Evolutionary conservation across 92 coral and sea anemone genomes (phyloP), one percentile per base, ranked within the genome.

Genomic region (Zoanthus solanderi): DNA sequence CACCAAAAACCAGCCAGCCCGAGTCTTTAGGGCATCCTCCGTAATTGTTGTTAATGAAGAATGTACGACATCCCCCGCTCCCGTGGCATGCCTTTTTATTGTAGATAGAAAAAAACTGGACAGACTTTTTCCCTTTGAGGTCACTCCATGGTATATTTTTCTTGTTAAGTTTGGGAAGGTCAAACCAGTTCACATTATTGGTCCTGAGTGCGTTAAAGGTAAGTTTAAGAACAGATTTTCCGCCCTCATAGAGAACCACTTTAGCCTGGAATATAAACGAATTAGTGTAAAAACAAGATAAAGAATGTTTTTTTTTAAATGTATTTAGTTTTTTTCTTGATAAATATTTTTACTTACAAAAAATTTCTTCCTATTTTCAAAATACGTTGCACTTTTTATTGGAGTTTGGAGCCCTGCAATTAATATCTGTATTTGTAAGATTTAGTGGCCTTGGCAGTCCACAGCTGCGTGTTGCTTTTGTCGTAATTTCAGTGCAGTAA

Each of bases 1-100:
- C 75, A 23, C 61, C 85, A 2, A 81, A 73, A 7, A 81, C 85
- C 58, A 81, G 17, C 85, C 85, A 81, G 46, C 85, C 85, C 0
- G 6, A 29, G 31, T 81, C 85, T 9, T 5, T 16, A 5, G 75
- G 3, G 10, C 85, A 81, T 0, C 75, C 85, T 0, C 45, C 61
- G 10, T 81, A 81, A 13, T 18, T 46, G 9, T n/a, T 46, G 85
- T 81, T 81, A 46, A 81, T 81, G 46, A 81, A 81, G 29, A 81
- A 81, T 46, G 85, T 66, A 60, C 85, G 85, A 15, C 85, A 81
- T 14, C 28, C 65, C 0, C 60, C 60, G 16, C 6, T 16, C 6
- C 28, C 61, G 13, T 81, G 75, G 23, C 85, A 81, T 6, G 85
- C 63, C 6, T 63, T 0, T 0, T 1, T 2, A 7, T 17, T 46